phyloP scores from a whole-genome alignment of 2,888 invertebrate species.

The Cheilosia urbana region DNA sequence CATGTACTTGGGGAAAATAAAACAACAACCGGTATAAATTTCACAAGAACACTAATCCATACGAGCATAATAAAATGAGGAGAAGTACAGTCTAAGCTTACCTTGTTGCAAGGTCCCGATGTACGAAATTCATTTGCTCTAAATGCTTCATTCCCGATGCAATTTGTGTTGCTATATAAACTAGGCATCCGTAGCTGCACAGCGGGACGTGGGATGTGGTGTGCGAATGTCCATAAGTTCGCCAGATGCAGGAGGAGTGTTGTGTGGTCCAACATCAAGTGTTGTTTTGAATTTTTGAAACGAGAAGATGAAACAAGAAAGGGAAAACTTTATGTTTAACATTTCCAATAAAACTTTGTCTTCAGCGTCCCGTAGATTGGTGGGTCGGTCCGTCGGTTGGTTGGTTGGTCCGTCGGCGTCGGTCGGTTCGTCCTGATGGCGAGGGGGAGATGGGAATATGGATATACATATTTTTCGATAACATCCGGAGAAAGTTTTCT shows the following conservation, averaged over 20 bases:
- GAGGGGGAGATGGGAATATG: conserved; percentile 42
- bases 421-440: conserved; percentile 3
- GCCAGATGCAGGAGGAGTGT: conserved; percentile 3
- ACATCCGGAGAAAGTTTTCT: conserved; percentile 73
- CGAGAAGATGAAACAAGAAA: conserved; percentile 27
- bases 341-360: conserved; percentile 76
- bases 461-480: conserved; percentile 61
- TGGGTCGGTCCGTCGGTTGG: not conserved
- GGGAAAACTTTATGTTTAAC: conserved; percentile 70
- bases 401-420: not conserved
- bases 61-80: conserved; percentile 5
- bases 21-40: conserved; percentile 23
- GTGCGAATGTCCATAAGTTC: not conserved
- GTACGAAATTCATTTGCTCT: conserved; percentile 93
- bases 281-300: conserved; percentile 57
- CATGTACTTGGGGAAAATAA: not conserved
- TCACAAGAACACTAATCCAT: conserved; percentile 34
- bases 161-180: conserved; percentile 94
- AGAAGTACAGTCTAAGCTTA: conserved; percentile 82
- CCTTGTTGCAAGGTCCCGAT: conserved; percentile 93
- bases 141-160: conserved; percentile 96
- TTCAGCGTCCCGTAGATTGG: conserved; percentile 27
- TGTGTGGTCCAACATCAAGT: conserved; percentile 34
- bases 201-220: conserved; percentile 63
- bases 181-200: conserved; percentile 91